Base-by-base conservation (phyloP, 2,797 vertebrate species). In the Tragelaphus eurycerus region DNA sequence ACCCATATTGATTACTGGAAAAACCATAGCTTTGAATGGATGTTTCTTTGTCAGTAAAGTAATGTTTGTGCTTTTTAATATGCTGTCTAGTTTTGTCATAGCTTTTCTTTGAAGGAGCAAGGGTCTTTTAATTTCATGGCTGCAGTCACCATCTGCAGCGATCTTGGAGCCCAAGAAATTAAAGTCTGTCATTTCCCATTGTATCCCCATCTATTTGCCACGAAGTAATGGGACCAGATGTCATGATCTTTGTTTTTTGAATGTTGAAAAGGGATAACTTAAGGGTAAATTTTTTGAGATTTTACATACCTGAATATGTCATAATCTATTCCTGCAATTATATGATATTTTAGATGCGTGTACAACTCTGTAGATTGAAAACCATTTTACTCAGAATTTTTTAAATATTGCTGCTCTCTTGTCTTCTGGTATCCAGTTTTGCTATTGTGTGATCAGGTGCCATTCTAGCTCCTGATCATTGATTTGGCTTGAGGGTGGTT, bases 311-410 rank as follows among this genome's bases (percentile, higher is more conserved):
- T 78, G 29, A 60, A n/a, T 93, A 12, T 86, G 29, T 92, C 60
- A 59, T 94, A 48, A 46, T 94, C 88, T 97, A 7, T n/a, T 67
- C 10, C 54, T 76, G 38, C 7, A 93, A 6, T 82, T 85, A 59
- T 48, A n/a, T 86, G n/a, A 31, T 93, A 86, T 93, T 96, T 95
- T 96, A 91, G 76, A 23, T 85, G 52, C 88, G 8, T 88, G 25
- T 89, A 82, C 62, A 95, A 95, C 90, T 94, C 48, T 88, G 12
- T 38, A 85, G 86, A 43, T 93, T 88, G 34, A 90, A 96, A 96
- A 43, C 50, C 11, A 76, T 86, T 95, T 46, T 88, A 60, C 57
- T 89, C 67, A 95, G 25, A 84, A 54, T 59, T 91, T 89, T 93
- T n/a, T 19, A 88, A 90, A 6, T 76, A 60, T 55, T 94, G 7